These are phyloP conservation scores for Lacanobia oleracea DNA, from an alignment of 2,888 invertebrate species.

Conservation along the genomic window DNA sequence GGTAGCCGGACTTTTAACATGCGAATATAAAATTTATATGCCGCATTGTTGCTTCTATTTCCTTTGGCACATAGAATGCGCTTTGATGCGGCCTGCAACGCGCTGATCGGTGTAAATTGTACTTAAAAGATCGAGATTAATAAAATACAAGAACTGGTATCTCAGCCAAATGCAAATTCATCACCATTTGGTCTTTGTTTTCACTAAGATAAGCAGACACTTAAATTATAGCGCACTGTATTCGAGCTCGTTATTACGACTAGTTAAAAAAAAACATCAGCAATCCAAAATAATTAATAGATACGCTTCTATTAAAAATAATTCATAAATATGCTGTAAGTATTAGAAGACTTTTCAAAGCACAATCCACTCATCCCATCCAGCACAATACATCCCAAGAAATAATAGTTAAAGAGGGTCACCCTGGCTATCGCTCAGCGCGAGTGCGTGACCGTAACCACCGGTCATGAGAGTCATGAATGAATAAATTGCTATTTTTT, in stretches of 20 bases:
- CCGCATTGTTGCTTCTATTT: not conserved
- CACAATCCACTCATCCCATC: too few species aligned
- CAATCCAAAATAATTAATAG: too few species aligned
- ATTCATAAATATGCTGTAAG: too few species aligned
- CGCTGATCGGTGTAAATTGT: not conserved
- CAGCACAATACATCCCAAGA: too few species aligned
- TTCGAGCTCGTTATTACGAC: too few species aligned
- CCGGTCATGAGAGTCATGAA: slow-evolving; percentile 10
- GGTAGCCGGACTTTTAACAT: not conserved
- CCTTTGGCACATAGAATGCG: not conserved
- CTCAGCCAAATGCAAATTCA: too few species aligned
- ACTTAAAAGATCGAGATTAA: not conserved
- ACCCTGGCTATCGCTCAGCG: not conserved
- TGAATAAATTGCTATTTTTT: slow-evolving; percentile 18
- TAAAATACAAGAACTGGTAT: not conserved
- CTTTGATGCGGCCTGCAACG: not conserved
- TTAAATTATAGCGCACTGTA: not conserved
- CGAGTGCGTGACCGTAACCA: not conserved
- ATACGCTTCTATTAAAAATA: too few species aligned
- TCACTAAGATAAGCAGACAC: not conserved
- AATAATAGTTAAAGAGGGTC: slow-evolving; percentile 3
- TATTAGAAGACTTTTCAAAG: too few species aligned
- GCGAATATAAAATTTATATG: not conserved
- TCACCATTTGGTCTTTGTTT: too few species aligned
- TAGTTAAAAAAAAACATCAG: too few species aligned